Base-by-base conservation (phyloP, 2,113 vertebrate species). In the Phycodurus eques region DNA sequence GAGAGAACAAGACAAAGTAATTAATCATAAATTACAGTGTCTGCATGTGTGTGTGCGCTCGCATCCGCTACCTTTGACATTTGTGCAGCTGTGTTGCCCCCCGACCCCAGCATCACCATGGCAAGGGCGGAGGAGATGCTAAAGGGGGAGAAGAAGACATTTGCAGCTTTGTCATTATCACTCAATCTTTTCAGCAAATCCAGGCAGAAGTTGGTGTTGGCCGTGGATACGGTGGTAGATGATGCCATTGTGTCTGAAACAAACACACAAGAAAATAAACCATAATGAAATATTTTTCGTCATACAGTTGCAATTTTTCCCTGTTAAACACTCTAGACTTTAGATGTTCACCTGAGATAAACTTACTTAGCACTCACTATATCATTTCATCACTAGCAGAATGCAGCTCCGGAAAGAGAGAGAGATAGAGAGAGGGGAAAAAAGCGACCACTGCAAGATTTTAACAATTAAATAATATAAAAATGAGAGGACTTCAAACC, bases 121-220 rank as follows among this genome's bases (percentile, higher is more conserved):
- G 94, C 84, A 82, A 98, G 80, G 17, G 95, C 92, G 22, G 92
- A 83, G 33, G 95, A 92, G 84, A 98, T 87, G 81, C 93, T 95
- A 76, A 98, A 69, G 0, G 95, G 94, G 3, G 95, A 96, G 64
- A 86, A 94, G 82, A 97, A 91, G 67, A 95, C 54, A n/a, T 98
- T 98, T 14, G 80, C 88, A 0, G 57, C 75, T 27, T 79, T 77
- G n/a, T 89, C 87, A 0, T 68, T 63, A 42, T 81, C 80, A n/a
- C 83, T 90, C 71, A 97, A 80, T 72, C 92, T 92, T 81, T 83
- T 90, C 80, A 95, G 93, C 19, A 96, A 78, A 59, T 89, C 89
- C 83, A 95, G 90, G 74, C 79, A 90, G 82, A 98, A 96, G 47
- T 83, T 85, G 61, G 92, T 92, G 82, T 94, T 96, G 78, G 95